A percentile compares a stretch with the other conserved stretches of the same genome.
These are phyloP conservation scores for Tetragonula clypearis DNA, from an alignment of 1,140 invertebrate genomes.

Conservation along the genomic window DNA sequence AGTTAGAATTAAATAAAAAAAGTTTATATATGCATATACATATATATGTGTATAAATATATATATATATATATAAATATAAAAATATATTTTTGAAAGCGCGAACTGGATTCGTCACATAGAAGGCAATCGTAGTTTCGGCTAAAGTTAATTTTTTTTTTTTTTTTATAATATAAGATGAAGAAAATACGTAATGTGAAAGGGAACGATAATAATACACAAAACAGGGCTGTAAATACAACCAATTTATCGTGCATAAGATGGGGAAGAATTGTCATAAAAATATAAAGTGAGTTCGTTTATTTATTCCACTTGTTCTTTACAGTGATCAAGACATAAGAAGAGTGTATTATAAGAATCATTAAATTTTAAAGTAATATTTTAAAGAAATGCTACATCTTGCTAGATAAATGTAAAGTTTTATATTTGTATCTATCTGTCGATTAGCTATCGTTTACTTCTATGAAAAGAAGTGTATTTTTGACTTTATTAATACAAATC, in stretches of 20 bases:
- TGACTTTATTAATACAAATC: slow-evolving; percentile 1
- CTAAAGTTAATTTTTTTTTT: slow-evolving; percentile 48
- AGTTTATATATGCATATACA: slow-evolving; percentile 67
- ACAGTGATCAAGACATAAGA: slow-evolving; percentile 37
- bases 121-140: slow-evolving; percentile 59
- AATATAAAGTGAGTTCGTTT: slow-evolving; percentile 62
- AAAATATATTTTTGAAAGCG: slow-evolving; percentile 70
- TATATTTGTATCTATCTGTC: slow-evolving; percentile 8
- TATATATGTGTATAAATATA: slow-evolving; percentile 60
- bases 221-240: slow-evolving; percentile 72
- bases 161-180: slow-evolving; percentile 47
- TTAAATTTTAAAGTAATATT: slow-evolving; percentile 41
- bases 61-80: slow-evolving; percentile 68
- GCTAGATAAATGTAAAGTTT: slow-evolving; percentile 47
- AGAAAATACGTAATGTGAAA: slow-evolving; percentile 61
- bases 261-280: slow-evolving; percentile 67
- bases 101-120: slow-evolving; percentile 66
- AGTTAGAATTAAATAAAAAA: slow-evolving; percentile 68
- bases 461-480: neutral
- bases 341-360: slow-evolving; percentile 33
- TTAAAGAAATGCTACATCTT: slow-evolving; percentile 18
- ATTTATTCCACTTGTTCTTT: slow-evolving; percentile 66
- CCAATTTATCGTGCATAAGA: slow-evolving; percentile 66
- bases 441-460: neutral
- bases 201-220: slow-evolving; percentile 40